Evolutionary conservation across 1,140 invertebrate species (phyloP), one percentile per base, ranked within the genome.

Genomic region (Habropoda laboriosa): DNA sequence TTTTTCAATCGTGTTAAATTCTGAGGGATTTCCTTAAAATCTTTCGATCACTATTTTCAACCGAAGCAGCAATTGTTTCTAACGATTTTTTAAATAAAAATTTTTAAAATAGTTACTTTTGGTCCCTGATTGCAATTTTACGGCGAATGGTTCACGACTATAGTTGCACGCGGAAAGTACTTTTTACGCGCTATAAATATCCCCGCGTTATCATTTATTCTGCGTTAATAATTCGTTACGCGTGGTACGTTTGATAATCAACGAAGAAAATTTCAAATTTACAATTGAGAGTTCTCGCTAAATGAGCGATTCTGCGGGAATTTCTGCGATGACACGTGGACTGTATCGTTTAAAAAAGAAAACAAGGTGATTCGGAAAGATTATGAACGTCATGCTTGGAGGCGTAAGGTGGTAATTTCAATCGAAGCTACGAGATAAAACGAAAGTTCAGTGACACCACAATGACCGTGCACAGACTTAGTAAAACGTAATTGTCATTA

Each of bases 391-490:
- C 30, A 38, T 67, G 74, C 73, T 66, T 51, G 16, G 16, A 32
- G 27, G 38, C 38, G 24, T 16, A 66, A 47, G 10, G 16, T 73
- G n/a, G 21, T 27, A 58, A 45, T 45, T 61, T n/a, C 5, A 27
- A 6, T 38, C 10, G 30, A 38, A 61, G n/a, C 10, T 27, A 1
- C 2, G n/a, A 35, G 24, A 49, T 24, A 21, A 35, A 35, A 60
- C 32, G 35, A 2, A 10, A 64, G 18, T n/a, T 60, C 12, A 30
- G 6, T 74, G 21, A 74, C 18, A 71, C 51, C 13, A 35, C 3
- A 45, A 60, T 12, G 42, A 40, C n/a, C 75, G 71, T 78, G 67
- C 75, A 71, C 16, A 51, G 1, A 42, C 8, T 78, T 49, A 42
- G 12, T 42, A 24, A 47, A 49, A 47, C 30, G 13, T 13, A 45